Conservation (phyloP, 2,113 vertebrate species). For the Edolisoma coerulescens region DNA sequence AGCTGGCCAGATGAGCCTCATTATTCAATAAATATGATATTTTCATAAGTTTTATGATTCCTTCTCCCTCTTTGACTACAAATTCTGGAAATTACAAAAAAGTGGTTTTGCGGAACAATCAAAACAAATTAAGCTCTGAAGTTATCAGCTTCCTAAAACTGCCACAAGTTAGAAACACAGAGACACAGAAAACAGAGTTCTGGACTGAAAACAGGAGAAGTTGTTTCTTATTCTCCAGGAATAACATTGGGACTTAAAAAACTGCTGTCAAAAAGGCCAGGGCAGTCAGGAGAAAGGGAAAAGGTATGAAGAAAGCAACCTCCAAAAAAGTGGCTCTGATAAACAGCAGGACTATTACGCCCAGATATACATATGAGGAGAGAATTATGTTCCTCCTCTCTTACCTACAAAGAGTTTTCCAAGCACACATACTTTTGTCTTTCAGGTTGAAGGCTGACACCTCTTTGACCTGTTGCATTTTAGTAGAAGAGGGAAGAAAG, state of each 20-base stretch:
- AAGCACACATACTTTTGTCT: neutral
- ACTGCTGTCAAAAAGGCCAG: neutral
- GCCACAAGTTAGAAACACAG: neutral
- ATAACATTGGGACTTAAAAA: neutral
- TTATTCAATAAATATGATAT: conserved; percentile 11
- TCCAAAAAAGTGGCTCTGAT: neutral
- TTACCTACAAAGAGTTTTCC: neutral
- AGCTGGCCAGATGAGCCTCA: neutral
- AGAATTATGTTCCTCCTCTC: neutral
- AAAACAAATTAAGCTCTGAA: neutral
- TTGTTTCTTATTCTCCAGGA: neutral
- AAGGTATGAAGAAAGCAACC: neutral
- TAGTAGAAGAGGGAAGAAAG: neutral
- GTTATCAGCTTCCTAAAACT: neutral
- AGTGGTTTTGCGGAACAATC: neutral
- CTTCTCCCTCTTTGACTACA: neutral
- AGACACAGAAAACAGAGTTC: neutral
- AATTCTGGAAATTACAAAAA: neutral
- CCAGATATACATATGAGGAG: neutral
- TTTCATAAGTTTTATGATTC: neutral
- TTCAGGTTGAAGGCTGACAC: neutral
- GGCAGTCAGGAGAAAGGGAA: neutral
- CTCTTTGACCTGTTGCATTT: neutral
- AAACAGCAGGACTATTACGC: neutral
- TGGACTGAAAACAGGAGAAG: neutral